phyloP scores from a whole-genome alignment of 2,888 invertebrate genomes.

The Thereva nobilitata region DNA sequence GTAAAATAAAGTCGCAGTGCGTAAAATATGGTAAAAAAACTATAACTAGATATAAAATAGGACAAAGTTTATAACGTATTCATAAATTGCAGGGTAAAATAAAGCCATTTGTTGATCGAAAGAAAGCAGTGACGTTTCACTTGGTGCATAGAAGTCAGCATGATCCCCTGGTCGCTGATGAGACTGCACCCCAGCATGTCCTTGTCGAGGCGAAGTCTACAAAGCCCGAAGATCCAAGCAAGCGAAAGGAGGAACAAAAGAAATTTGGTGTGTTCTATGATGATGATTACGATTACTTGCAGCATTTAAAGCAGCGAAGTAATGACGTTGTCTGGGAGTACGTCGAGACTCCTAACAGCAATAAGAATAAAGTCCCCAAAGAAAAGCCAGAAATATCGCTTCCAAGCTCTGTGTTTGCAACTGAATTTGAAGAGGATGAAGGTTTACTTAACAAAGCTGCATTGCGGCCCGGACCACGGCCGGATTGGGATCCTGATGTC shows the following conservation, averaged over 20 bases:
- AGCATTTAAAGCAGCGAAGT: constrained; percentile 69
- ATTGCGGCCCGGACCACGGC: constrained; percentile 60
- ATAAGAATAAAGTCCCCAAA: constrained; percentile 47
- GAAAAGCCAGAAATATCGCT: constrained; percentile 60
- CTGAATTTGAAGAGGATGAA: constrained; percentile 83
- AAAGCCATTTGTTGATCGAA: constrained; percentile 79
- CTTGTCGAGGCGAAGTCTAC: constrained; percentile 65
- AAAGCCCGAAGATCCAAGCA: constrained; percentile 53
- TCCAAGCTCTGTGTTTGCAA: constrained; percentile 88
- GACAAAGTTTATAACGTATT: too few species aligned
- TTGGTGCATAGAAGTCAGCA: constrained; percentile 92
- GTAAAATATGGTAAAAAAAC: too few species aligned
- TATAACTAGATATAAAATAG: too few species aligned
- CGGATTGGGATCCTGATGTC: constrained; percentile 88
- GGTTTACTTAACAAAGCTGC: constrained; percentile 61
- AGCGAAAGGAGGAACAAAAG: constrained; percentile 70
- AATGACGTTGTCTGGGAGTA: constrained; percentile 56
- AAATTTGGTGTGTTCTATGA: constrained; percentile 93
- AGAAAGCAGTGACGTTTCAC: constrained; percentile 88
- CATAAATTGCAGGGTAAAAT: too few species aligned
- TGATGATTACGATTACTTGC: constrained; percentile 93
- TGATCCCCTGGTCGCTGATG: constrained; percentile 89
- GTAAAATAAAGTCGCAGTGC: too few species aligned
- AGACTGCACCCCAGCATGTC: constrained; percentile 86
- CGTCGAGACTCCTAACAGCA: constrained; percentile 55